Percentiles rank a stretch among this genome's conserved stretches.
Evolutionary conservation across 2,113 vertebrate genomes (phyloP).

Genomic region (Peromyscus leucopus): DNA sequence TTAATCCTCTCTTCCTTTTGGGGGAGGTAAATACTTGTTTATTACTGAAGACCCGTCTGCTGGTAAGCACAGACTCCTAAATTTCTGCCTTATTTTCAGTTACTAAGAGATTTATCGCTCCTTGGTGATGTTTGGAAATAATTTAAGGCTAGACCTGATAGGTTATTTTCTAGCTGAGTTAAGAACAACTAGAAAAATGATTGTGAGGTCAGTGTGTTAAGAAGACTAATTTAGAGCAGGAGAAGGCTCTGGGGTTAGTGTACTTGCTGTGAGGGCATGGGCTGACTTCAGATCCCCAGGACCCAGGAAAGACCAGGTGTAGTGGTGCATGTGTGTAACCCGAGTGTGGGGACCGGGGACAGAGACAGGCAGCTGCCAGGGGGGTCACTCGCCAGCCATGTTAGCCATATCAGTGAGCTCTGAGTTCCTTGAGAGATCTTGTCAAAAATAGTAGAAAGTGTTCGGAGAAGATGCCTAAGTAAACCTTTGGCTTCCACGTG

Average conservation of each 20-base stretch:
- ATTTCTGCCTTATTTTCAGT: not conserved
- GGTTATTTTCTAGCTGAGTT: slow-evolving; percentile 58
- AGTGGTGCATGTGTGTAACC: too few species aligned
- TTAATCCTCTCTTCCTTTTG: slow-evolving; percentile 14
- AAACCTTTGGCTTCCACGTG: too few species aligned
- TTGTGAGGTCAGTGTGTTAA: not conserved
- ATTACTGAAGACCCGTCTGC: not conserved
- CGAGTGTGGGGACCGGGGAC: not conserved
- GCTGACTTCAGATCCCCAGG: not conserved
- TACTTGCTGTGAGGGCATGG: not conserved
- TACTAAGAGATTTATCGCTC: slow-evolving; percentile 12
- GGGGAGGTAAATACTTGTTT: not conserved
- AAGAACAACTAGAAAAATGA: slow-evolving; percentile 19
- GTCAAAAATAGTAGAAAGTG: not conserved
- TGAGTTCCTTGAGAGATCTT: not conserved
- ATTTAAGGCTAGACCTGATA: slow-evolving; percentile 5
- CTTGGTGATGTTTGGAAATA: slow-evolving; percentile 32
- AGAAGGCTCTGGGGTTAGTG: not conserved
- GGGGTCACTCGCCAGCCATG: not conserved
- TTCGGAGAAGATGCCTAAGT: too few species aligned
- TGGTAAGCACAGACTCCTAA: not conserved
- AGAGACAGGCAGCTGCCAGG: not conserved
- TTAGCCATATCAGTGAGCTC: not conserved
- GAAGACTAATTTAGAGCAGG: not conserved
- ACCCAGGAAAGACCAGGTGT: not conserved